These are phyloP conservation scores for Trichonephila clavipes DNA, from an alignment of 1,140 invertebrate genomes.

Conservation along the genomic window DNA sequence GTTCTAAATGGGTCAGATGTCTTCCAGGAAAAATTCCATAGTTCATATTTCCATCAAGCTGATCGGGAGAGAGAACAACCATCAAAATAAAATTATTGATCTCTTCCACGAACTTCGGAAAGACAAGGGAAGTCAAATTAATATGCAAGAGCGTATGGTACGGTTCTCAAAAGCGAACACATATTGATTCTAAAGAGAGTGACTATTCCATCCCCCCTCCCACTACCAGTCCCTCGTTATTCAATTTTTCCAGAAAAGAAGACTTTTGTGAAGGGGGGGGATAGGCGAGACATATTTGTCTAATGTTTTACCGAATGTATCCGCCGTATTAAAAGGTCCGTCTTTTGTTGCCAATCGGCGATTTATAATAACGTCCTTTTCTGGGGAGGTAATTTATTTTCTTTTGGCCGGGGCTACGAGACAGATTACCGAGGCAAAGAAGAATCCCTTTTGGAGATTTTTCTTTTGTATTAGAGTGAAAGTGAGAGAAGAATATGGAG, in stretches of 20 bases:
- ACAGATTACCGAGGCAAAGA: slow-evolving; percentile 57
- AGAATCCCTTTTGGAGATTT: slow-evolving; percentile 58
- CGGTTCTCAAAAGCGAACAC: slow-evolving; percentile 53
- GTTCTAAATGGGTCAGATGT: slow-evolving; percentile 28
- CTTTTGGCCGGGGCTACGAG: slow-evolving; percentile 18
- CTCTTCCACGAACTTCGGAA: slow-evolving; percentile 7
- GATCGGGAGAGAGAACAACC: background rate
- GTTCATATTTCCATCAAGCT: slow-evolving; percentile 62
- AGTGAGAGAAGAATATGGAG: background rate
- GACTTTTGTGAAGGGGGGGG: slow-evolving; percentile 32
- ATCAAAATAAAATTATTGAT: slow-evolving; percentile 75
- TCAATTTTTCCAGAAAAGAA: slow-evolving; percentile 73
- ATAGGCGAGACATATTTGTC: slow-evolving; percentile 72
- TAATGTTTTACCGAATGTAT: slow-evolving; percentile 77
- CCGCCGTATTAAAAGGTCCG: slow-evolving; percentile 75
- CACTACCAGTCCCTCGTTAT: slow-evolving; percentile 29
- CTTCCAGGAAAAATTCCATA: slow-evolving; percentile 39
- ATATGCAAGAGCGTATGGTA: slow-evolving; percentile 65
- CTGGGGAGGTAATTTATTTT: slow-evolving; percentile 71
- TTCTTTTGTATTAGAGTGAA: slow-evolving; percentile 67
- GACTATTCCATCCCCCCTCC: background rate
- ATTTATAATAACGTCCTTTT: slow-evolving; percentile 76
- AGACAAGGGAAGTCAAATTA: slow-evolving; percentile 76
- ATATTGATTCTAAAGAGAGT: slow-evolving; percentile 57
- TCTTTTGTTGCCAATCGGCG: slow-evolving; percentile 75